Evolutionary conservation across 1,140 invertebrate species (phyloP).

Genomic region (Conus ventricosus): DNA sequence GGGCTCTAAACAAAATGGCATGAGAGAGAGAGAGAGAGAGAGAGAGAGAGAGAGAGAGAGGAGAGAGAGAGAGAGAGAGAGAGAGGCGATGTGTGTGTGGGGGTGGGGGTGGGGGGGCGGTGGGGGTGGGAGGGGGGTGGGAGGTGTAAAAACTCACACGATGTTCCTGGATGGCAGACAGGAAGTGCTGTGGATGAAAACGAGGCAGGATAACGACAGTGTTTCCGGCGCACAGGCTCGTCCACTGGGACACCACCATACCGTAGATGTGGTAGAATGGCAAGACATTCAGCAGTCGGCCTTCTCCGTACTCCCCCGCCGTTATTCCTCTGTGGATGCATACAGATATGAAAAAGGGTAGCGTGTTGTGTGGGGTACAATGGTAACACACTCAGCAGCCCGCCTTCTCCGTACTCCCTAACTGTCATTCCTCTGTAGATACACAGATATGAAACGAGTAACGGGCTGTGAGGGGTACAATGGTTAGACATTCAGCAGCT

Average conservation of each 20-base stretch:
- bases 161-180: constrained; percentile 80
- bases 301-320: constrained; percentile 35
- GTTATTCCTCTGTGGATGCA: neutral
- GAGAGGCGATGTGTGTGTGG: no score
- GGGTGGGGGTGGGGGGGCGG: no score
- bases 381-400: constrained; percentile 81
- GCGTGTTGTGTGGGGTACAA: constrained; percentile 82
- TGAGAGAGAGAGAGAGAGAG: no score
- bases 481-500: no score
- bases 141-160: constrained; percentile 73
- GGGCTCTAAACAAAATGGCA: no score
- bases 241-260: constrained; percentile 75
- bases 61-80: no score
- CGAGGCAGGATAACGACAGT: constrained; percentile 84
- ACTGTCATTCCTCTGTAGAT: neutral
- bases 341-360: neutral
- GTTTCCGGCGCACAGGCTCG: constrained; percentile 78
- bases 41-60: no score
- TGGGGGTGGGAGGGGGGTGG: no score
- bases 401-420: constrained; percentile 50
- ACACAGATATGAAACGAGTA: neutral
- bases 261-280: constrained; percentile 93
- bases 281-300: constrained; percentile 78
- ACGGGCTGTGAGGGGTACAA: no score
- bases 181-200: constrained; percentile 83